A percentile compares a stretch with the other conserved stretches of the same genome.
phyloP scores from a whole-genome alignment of 2,113 vertebrate species.

The Syngnathus typhle region DNA sequence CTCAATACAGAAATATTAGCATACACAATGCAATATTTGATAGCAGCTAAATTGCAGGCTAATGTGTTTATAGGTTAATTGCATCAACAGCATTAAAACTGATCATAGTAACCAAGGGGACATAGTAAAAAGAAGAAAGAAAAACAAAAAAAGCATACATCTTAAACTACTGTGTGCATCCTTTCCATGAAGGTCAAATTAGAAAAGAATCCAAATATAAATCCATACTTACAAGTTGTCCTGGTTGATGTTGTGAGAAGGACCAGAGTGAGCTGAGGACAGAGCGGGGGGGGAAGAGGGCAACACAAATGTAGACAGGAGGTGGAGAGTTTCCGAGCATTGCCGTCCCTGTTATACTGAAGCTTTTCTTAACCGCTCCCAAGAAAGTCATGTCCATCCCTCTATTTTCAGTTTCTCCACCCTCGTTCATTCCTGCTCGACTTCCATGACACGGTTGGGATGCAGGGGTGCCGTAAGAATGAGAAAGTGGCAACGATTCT shows the following conservation, averaged over 20 bases:
- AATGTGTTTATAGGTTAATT: not conserved
- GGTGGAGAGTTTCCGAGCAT: constrained; percentile 31
- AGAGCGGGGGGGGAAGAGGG: not conserved
- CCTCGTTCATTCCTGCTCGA: constrained; percentile 34
- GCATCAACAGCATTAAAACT: not conserved
- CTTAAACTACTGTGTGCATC: not conserved
- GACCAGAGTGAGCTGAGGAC: constrained; percentile 1
- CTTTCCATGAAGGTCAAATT: not conserved
- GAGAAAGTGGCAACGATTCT: not conserved
- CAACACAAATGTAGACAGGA: constrained; percentile 44
- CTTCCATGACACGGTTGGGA: not conserved
- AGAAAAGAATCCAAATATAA: not conserved
- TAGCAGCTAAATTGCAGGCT: not conserved
- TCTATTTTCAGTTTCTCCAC: constrained; percentile 52
- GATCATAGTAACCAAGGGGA: not conserved
- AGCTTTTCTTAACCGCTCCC: constrained; percentile 21
- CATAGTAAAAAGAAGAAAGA: too few relatives aligned
- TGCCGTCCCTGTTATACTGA: constrained; percentile 32
- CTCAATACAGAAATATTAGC: not conserved
- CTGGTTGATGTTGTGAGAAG: constrained; percentile 16
- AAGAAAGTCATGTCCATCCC: constrained; percentile 50
- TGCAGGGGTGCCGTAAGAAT: not conserved
- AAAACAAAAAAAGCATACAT: too few relatives aligned
- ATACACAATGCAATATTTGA: not conserved
- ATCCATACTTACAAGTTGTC: constrained; percentile 47